Percentiles rank a stretch among this genome's conserved stretches.
Conservation (phyloP, 2,888 invertebrate species). For the Hypomecis punctinalis region DNA sequence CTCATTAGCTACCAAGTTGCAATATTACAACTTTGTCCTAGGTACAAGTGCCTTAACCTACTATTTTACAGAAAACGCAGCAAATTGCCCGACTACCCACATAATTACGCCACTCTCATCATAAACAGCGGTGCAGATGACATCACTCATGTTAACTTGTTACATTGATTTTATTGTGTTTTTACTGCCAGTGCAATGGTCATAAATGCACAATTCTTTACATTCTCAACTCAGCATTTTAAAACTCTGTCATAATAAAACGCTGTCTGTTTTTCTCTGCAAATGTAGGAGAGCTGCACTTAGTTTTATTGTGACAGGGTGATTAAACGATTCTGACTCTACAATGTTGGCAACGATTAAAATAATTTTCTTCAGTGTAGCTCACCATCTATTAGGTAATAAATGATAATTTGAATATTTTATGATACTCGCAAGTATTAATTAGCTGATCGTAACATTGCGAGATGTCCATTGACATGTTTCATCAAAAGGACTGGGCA, state of each 20-base stretch:
- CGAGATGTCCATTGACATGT: neutral
- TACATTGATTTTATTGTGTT: slow-evolving; percentile 57
- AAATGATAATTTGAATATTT: slow-evolving; percentile 47
- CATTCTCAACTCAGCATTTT: slow-evolving; percentile 6
- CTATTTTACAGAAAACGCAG: neutral
- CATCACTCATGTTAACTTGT: slow-evolving; percentile 48
- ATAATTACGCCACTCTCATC: slow-evolving; percentile 23
- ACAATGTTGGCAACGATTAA: slow-evolving; percentile 57
- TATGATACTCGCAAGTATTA: slow-evolving; percentile 40
- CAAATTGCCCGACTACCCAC: slow-evolving; percentile 6
- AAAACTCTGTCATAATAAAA: slow-evolving; percentile 12
- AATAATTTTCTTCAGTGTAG: slow-evolving; percentile 53
- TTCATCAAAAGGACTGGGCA: too few relatives aligned
- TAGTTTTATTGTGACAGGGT: slow-evolving; percentile 15
- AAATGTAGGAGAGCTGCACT: neutral
- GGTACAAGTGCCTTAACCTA: neutral
- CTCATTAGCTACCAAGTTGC: neutral
- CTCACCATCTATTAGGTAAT: slow-evolving; percentile 47
- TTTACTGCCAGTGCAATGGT: slow-evolving; percentile 50
- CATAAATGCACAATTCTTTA: slow-evolving; percentile 39
- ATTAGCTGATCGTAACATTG: slow-evolving; percentile 38
- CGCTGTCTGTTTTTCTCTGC: neutral
- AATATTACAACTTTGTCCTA: neutral
- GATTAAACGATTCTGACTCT: slow-evolving; percentile 4
- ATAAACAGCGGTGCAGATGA: slow-evolving; percentile 42